Base-by-base conservation (phyloP, 2,888 invertebrate genomes). In the Tigriopus californicus region DNA sequence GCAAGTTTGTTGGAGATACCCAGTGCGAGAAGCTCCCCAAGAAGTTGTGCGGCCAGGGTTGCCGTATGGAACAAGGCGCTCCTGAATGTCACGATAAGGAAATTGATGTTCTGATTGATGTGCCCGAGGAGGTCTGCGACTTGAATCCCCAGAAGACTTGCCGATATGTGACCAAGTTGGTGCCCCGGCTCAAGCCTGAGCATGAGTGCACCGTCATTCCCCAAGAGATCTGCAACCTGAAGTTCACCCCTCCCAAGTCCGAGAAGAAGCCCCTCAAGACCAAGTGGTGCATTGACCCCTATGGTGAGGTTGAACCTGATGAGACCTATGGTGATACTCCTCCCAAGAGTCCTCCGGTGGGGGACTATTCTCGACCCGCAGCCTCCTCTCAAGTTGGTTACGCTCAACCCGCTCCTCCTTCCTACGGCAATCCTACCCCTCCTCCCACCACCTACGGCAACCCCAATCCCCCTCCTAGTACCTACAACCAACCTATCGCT, bases 1-100 rank as follows among this genome's bases (percentile, higher is more conserved):
- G 59, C 13, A 59, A 53, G 13, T 59, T 59, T 53, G 59, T 59
- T 52, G 59, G 59, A 52, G 59, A 59, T 20, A 59, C 59, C 52
- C 18, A 33, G 8, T 59, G 59, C 20, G 59, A 59, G 41, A 59
- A 53, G 41, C 25, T 59, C 13, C 59, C 59, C 10, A 22, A 52
- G 1, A 22, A 56, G 24, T 20, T 56, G 13, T 56, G 56, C 46
- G 56, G 56, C 11, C 42, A 46, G 5, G 58, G 58, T n/a, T 58
- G 58, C 33, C 24, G n/a, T 13, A 15, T 41, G 13, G 22, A 49
- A 20, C 41, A 52, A n/a, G 59, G 59, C 40, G 24, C 15, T 2
- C 52, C 51, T n/a, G 59, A 59, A 24, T 59, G 59, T 22, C 59
- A 59, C 25, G 59, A 59, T 22, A 59, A 59, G 22, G 59, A 40